phyloP scores from a whole-genome alignment of 2,797 vertebrate genomes.

The Coregonus suidteri region DNA sequence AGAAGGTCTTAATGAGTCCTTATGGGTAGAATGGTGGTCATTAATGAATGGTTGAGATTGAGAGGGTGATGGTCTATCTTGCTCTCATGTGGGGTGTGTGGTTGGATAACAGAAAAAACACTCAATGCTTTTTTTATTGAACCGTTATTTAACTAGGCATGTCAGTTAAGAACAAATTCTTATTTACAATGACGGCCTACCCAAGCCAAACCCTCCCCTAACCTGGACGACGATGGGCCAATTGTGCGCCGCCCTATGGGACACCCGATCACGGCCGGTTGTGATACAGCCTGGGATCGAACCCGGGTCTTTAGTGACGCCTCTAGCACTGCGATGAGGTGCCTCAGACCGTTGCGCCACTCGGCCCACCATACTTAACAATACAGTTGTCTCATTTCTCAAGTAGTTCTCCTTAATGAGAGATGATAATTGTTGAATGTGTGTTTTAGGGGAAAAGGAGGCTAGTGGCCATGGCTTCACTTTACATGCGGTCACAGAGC shows the following conservation, averaged over 20 bases:
- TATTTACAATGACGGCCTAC: too few relatives aligned
- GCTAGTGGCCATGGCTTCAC: slow-evolving; percentile 56
- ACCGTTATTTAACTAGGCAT: too few relatives aligned
- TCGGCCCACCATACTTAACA: background rate
- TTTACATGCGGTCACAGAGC: slow-evolving; percentile 47
- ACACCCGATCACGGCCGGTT: too few relatives aligned
- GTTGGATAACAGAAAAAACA: background rate
- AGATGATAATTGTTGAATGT: background rate
- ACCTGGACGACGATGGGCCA: too few relatives aligned
- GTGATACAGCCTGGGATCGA: too few relatives aligned
- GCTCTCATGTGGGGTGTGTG: background rate
- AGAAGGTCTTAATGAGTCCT: background rate
- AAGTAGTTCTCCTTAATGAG: background rate
- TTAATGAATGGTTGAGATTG: background rate
- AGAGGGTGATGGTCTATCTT: background rate
- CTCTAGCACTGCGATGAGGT: too few relatives aligned
- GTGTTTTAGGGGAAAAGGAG: slow-evolving; percentile 56
- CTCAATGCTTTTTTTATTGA: background rate
- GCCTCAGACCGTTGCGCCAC: too few relatives aligned
- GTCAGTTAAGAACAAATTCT: too few relatives aligned
- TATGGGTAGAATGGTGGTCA: slow-evolving; percentile 4
- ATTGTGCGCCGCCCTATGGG: too few relatives aligned
- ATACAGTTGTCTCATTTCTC: background rate
- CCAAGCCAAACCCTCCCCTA: too few relatives aligned
- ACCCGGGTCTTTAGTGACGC: too few relatives aligned